Base-by-base conservation (phyloP, 2,797 vertebrate species). In the Anguilla marmorata region DNA sequence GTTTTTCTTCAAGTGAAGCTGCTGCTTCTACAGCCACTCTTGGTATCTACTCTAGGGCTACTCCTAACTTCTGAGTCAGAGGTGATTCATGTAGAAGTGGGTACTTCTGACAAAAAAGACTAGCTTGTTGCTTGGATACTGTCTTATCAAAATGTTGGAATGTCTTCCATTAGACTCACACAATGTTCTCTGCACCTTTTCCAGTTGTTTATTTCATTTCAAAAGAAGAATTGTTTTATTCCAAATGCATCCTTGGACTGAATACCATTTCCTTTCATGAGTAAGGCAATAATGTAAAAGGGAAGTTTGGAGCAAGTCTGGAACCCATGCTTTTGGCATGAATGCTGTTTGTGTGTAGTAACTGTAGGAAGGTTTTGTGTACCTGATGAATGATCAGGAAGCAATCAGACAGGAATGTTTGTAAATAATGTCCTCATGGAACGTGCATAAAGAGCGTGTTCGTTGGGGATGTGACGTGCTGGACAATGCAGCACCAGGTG, bases 121-220 rank as follows among this genome's bases (percentile, higher is more conserved):
- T 84, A 58, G 85, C 94, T 93, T 93, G 95, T 96, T 96, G 94
- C 95, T 96, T 95, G 95, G 95, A 93, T 94, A 95, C 94, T 89
- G 84, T 87, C 88, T 91, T 93, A 90, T 89, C 91, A 89, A 89
- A 87, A 87, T 87, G 89, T 94, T 93, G 93, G 88, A 93, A 88
- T 90, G 89, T 14, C 0, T 27, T 86, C 90, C 91, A 89, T 90
- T 91, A 45, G 41, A 83, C 91, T 33, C 37, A 89, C 84, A 85
- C 85, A 52, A n/a, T 11, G 11, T 87, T 91, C 66, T 45, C 60
- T 74, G 86, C 14, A 76, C 88, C 92, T 91, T 58, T 86, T 85
- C 33, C 52, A 84, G 41, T 85, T 83, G 76, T n/a, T 87, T 63
- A 12, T 85, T 48, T 58, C 56, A 90, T 89, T 91, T 93, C 89